Evolutionary conservation across 2,113 vertebrate genomes (phyloP).

Genomic region (Ibidorhyncha struthersii): DNA sequence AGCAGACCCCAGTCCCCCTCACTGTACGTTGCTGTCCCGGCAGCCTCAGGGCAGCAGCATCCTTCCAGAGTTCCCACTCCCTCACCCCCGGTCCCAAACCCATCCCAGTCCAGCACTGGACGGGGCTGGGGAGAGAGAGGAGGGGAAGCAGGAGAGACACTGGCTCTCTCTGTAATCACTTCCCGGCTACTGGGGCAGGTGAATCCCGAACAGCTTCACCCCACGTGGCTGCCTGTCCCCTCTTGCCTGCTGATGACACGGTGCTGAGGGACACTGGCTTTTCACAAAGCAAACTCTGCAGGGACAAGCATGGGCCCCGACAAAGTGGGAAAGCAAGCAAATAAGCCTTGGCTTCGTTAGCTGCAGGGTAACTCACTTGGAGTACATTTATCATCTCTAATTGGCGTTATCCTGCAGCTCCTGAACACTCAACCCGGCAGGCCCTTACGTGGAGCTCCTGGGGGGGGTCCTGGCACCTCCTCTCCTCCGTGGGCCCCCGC

Average conservation of each 20-base stretch:
- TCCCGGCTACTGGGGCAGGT: neutral
- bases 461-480: constrained; percentile 70
- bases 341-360: neutral
- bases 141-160: too few relatives aligned
- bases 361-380: constrained; percentile 21
- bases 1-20: accelerated
- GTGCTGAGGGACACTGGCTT: neutral
- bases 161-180: neutral
- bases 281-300: neutral
- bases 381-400: neutral
- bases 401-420: neutral
- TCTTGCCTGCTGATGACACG: accelerated
- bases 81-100: neutral
- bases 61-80: neutral
- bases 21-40: accelerated
- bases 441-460: constrained; percentile 79
- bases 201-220: neutral
- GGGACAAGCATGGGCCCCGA: neutral
- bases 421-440: neutral
- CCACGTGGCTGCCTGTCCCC: neutral
- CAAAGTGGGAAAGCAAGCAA: neutral
- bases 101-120: accelerated
- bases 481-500: constrained; percentile 61
- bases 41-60: neutral
- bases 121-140: neutral